Conservation (phyloP, 2,888 invertebrate species). For the Microctonus hyperodae region DNA sequence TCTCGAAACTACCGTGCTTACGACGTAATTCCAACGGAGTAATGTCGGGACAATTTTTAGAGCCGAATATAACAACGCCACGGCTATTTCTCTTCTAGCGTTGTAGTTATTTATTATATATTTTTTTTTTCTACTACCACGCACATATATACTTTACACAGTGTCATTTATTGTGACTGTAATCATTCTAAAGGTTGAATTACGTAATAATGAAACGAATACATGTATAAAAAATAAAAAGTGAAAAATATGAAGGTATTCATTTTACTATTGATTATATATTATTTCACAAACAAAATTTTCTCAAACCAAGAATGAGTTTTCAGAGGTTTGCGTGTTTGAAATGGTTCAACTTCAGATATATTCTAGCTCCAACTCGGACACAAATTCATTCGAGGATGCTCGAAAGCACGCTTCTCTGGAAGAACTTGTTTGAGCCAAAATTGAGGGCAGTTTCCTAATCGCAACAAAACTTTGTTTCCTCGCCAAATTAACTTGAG, state of each 20-base stretch:
- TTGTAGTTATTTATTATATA: constrained; percentile 23
- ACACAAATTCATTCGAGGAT: constrained; percentile 15
- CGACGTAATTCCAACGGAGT: constrained; percentile 40
- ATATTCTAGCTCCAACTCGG: constrained; percentile 9
- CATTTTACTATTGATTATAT: not conserved
- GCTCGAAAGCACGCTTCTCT: constrained; percentile 6
- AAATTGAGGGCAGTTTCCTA: constrained; percentile 30
- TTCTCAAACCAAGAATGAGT: constrained; percentile 9
- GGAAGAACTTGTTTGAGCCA: constrained; percentile 15
- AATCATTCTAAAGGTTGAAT: constrained; percentile 1
- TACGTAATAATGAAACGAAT: not conserved
- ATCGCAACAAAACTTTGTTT: constrained; percentile 21
- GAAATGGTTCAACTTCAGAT: constrained; percentile 10
- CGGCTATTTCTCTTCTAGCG: constrained; percentile 17
- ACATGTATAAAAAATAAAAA: not conserved
- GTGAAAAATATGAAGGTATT: too few species aligned
- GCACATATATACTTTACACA: constrained; percentile 15
- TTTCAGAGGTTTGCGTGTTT: constrained; percentile 10
- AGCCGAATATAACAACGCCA: constrained; percentile 30
- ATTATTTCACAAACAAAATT: not conserved
- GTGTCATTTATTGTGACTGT: constrained; percentile 25
- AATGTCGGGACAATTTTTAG: constrained; percentile 39
- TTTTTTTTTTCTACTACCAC: constrained; percentile 15
- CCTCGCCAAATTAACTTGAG: constrained; percentile 25
- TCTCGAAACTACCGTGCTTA: constrained; percentile 40